Conservation (phyloP, 2,888 invertebrate species). For the Phyllotreta cruciferae region DNA sequence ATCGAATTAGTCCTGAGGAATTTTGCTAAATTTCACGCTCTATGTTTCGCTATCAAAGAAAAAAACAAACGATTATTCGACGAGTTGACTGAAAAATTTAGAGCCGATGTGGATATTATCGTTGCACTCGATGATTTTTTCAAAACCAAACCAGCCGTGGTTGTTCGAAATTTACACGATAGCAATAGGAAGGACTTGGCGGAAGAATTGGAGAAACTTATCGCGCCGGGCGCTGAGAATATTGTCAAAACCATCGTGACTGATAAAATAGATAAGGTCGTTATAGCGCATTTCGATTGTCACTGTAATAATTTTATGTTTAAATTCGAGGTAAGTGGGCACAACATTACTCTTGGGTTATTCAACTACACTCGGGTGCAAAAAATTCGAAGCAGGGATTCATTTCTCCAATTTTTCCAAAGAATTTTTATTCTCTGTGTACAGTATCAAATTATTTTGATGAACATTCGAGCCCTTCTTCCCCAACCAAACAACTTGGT, state of each 20-base stretch:
- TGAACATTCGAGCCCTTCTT: too few species aligned
- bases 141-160: neutral
- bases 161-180: slow-evolving; percentile 13
- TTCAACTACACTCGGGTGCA: neutral
- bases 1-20: slow-evolving; percentile 30
- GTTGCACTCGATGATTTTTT: neutral
- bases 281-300: slow-evolving; percentile 27
- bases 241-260: slow-evolving; percentile 13
- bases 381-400: neutral
- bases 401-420: neutral
- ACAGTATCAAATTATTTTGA: too few species aligned
- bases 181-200: slow-evolving; percentile 12
- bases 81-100: slow-evolving; percentile 1
- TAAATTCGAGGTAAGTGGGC: slow-evolving; percentile 25
- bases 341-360: too few species aligned
- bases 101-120: neutral
- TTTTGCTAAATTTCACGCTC: slow-evolving; percentile 40
- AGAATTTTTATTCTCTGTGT: too few species aligned
- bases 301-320: slow-evolving; percentile 31
- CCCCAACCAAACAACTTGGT: too few species aligned
- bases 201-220: slow-evolving; percentile 10
- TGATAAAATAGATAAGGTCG: slow-evolving; percentile 14
- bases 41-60: slow-evolving; percentile 38
- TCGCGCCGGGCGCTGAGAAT: slow-evolving; percentile 14
- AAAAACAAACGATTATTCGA: slow-evolving; percentile 31